Evolutionary conservation across 2,113 vertebrate species (phyloP), one percentile per base, ranked within the genome.

Genomic region (Oryzias javanicus): DNA sequence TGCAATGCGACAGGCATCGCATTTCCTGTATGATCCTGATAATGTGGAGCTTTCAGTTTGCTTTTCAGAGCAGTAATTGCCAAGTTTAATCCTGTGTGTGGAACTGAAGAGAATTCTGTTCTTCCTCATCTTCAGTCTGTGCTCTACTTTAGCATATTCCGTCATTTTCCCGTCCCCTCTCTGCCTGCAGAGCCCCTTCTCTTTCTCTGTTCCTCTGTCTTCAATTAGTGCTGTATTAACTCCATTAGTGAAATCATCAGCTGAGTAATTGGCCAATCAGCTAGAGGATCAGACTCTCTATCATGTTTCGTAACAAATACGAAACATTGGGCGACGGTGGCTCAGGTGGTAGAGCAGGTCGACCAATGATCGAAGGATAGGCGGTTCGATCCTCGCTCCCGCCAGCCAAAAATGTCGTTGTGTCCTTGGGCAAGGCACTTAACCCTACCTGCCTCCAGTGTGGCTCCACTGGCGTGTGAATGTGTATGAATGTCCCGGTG

Each of bases 291-390:
- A 60, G 69, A 48, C 42, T 82, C 47, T 63, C 72, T 63, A 83
- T 85, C 65, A 60, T 49, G 76, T 83, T 80, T 80, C 78, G 52
- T 60, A 62, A 78, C 50, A 78, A 86, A 75, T n/a, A n/a, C n/a
- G n/a, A n/a, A n/a, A n/a, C n/a, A n/a, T n/a, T n/a, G n/a, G n/a
- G n/a, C n/a, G n/a, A n/a, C n/a, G n/a, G n/a, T n/a, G n/a, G n/a
- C n/a, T n/a, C n/a, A n/a, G n/a, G n/a, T n/a, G n/a, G n/a, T n/a
- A n/a, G n/a, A n/a, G n/a, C n/a, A n/a, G n/a, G n/a, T n/a, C n/a
- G n/a, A n/a, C n/a, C n/a, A n/a, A n/a, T n/a, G n/a, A n/a, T n/a
- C n/a, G n/a, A n/a, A n/a, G n/a, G n/a, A n/a, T n/a, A n/a, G n/a
- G n/a, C n/a, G n/a, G n/a, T n/a, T n/a, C n/a, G n/a, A n/a, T n/a